phyloP scores from a whole-genome alignment of 2,888 invertebrate species.

The Tineola bisselliella region DNA sequence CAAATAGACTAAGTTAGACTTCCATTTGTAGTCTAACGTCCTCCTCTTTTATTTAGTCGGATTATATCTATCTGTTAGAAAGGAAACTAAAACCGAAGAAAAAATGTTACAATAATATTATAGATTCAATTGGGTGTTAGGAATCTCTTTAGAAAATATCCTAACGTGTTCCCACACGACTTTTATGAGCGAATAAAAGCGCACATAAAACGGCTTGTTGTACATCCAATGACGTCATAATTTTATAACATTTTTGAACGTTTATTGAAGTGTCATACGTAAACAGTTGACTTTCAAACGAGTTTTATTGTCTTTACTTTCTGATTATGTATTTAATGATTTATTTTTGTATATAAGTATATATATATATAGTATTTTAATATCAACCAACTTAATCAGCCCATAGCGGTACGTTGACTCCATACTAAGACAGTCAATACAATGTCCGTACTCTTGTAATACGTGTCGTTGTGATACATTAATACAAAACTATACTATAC shows the following conservation, averaged over 20 bases:
- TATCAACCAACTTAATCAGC: too few species aligned
- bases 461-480: too few species aligned
- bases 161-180: background rate
- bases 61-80: background rate
- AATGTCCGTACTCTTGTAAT: too few species aligned
- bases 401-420: too few species aligned
- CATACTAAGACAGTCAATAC: too few species aligned
- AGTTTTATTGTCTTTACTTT: too few species aligned
- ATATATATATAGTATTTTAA: too few species aligned
- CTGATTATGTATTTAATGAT: too few species aligned
- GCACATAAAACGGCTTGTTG: background rate
- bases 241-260: background rate
- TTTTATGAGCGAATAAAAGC: background rate
- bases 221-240: background rate
- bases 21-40: slow-evolving; percentile 21
- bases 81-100: too few species aligned
- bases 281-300: background rate
- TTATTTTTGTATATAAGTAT: too few species aligned
- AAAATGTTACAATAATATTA: too few species aligned
- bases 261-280: background rate
- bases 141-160: background rate
- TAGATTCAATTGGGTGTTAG: background rate
- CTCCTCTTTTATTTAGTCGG: background rate
- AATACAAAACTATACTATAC: too few species aligned
- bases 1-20: slow-evolving; percentile 17